A percentile compares a stretch with the other conserved stretches of the same genome.
phyloP scores from a whole-genome alignment of 2,113 vertebrate species.

The Rynchops niger region DNA sequence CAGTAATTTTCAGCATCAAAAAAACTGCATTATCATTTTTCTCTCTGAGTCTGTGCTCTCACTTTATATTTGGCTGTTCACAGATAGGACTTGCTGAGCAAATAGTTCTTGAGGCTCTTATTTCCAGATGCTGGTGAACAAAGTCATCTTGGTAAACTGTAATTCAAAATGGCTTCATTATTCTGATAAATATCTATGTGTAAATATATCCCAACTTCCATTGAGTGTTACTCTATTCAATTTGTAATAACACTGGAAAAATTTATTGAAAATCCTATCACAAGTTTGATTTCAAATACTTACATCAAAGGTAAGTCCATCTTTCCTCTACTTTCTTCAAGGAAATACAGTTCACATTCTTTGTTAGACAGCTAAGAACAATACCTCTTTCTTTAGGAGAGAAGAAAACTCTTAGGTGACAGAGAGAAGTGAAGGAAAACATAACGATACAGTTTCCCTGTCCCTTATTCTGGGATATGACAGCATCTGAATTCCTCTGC shows the following conservation, averaged over 20 bases:
- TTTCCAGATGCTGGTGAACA: not conserved
- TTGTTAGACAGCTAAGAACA: not conserved
- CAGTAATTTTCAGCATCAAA: not conserved
- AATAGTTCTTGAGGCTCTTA: not conserved
- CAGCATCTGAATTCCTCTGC: not conserved
- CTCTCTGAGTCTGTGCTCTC: not conserved
- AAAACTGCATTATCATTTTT: not conserved
- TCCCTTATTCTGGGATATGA: not conserved
- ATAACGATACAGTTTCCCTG: not conserved
- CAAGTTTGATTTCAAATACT: not conserved
- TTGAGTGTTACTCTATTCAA: not conserved
- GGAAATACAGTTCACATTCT: not conserved
- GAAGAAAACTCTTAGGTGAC: not conserved
- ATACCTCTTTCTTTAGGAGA: not conserved
- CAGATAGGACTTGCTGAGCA: not conserved
- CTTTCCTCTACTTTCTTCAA: not conserved
- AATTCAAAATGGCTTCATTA: not conserved
- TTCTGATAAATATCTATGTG: not conserved
- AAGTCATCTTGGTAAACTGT: not conserved
- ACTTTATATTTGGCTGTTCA: not conserved
- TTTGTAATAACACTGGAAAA: not conserved
- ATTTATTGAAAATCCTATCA: not conserved
- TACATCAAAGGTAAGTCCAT: not conserved
- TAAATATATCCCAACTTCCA: not conserved
- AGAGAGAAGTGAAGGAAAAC: not conserved